These are phyloP conservation scores for Falco novaeseelandiae DNA, from an alignment of 2,797 vertebrate genomes.

Conservation along the genomic window DNA sequence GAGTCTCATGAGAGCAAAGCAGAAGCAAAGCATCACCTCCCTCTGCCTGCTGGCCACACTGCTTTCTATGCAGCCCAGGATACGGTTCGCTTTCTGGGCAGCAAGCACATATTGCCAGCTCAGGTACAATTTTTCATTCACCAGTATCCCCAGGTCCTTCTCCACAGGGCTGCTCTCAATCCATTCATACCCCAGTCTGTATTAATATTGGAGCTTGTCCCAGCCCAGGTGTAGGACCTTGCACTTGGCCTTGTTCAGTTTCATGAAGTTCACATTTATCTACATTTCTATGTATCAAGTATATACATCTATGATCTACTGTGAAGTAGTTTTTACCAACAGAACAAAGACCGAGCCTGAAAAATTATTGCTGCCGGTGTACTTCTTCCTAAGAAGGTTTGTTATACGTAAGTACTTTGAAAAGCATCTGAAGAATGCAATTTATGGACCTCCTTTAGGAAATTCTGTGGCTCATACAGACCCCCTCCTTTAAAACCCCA, in stretches of 20 bases:
- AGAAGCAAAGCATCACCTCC: not conserved
- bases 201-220: not conserved
- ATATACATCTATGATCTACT: not conserved
- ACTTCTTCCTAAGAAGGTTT: not conserved
- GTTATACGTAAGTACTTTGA: not conserved
- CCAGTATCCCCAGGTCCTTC: not conserved
- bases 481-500: not conserved
- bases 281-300: too few relatives aligned
- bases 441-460: not conserved
- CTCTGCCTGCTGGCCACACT: too few relatives aligned
- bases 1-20: too few relatives aligned
- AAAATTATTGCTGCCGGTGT: not conserved
- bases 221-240: not conserved
- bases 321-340: not conserved
- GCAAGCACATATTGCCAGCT: not conserved
- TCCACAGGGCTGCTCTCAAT: not conserved
- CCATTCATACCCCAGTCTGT: not conserved
- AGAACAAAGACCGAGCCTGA: not conserved
- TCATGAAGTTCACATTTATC: not conserved
- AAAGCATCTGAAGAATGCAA: not conserved
- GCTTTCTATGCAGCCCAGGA: not conserved
- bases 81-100: not conserved
- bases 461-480: not conserved
- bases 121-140: not conserved
- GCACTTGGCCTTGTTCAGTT: not conserved